These are phyloP conservation scores for Mormyrops attenuatus DNA, from an alignment of 2,797 vertebrate genomes.

Conservation along the genomic window DNA sequence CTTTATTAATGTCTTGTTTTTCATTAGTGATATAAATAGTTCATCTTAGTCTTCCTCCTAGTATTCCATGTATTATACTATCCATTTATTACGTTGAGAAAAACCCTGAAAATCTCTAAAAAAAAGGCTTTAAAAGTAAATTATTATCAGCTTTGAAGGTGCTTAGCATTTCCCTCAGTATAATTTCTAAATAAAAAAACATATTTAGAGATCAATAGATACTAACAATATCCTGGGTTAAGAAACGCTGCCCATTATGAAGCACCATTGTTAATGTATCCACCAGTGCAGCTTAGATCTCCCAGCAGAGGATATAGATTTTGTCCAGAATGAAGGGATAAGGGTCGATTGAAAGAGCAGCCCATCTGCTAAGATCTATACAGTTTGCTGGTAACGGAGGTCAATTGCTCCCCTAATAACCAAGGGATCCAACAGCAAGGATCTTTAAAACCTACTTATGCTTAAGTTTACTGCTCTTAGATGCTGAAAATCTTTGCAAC, in stretches of 20 bases:
- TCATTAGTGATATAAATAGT: background rate
- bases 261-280: background rate
- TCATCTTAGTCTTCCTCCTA: background rate
- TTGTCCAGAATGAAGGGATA: background rate
- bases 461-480: background rate
- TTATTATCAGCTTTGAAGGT: background rate
- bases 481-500: background rate
- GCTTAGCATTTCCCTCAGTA: background rate
- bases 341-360: background rate
- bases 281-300: background rate
- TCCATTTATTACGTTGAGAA: background rate
- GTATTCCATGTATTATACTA: background rate
- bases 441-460: background rate
- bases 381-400: background rate
- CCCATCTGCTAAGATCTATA: constrained; percentile 8
- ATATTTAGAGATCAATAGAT: background rate
- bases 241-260: background rate
- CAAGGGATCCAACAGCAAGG: background rate
- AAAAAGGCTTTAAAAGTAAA: background rate
- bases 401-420: background rate
- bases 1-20: background rate
- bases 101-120: background rate
- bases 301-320: constrained; percentile 9
- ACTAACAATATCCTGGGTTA: background rate
- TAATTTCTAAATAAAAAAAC: background rate